These are phyloP conservation scores for Cheilosia vernalis DNA, from an alignment of 2,888 invertebrate genomes.

Conservation along the genomic window DNA sequence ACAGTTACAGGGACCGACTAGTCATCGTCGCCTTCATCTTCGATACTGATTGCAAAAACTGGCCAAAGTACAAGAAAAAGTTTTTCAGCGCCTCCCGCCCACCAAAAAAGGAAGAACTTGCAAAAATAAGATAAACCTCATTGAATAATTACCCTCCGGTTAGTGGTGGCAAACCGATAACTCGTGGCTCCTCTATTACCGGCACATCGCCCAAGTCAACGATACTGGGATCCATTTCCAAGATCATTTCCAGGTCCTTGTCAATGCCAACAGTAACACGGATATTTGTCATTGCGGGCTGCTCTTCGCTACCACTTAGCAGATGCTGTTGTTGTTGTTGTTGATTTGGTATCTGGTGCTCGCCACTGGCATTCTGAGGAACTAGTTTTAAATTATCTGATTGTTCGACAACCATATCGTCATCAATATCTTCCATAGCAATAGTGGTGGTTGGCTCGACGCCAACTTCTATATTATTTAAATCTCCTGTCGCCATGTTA, in stretches of 20 bases:
- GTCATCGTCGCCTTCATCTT: too few relatives aligned
- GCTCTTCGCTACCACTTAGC: conserved; percentile 1
- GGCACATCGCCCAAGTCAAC: conserved; percentile 83
- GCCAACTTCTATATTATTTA: conserved; percentile 78
- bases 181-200: conserved; percentile 77
- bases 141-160: conserved; percentile 81
- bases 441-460: conserved; percentile 77
- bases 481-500: conserved; percentile 18
- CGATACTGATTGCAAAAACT: too few relatives aligned
- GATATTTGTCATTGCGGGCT: conserved; percentile 79
- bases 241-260: conserved; percentile 86
- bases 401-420: conserved; percentile 38
- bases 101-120: background rate
- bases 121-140: conserved; percentile 7
- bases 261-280: conserved; percentile 85
- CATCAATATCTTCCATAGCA: conserved; percentile 74
- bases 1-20: too few relatives aligned
- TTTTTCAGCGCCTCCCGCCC: background rate
- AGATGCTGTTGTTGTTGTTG: conserved; percentile 33
- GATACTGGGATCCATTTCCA: conserved; percentile 86
- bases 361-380: background rate
- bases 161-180: conserved; percentile 81
- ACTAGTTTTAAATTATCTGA: conserved; percentile 9
- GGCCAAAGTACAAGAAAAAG: background rate
- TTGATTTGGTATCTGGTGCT: background rate